Evolutionary conservation across 2,797 vertebrate species (phyloP), one percentile per base, ranked within the genome.

Genomic region (Chiloscyllium punctatum): DNA sequence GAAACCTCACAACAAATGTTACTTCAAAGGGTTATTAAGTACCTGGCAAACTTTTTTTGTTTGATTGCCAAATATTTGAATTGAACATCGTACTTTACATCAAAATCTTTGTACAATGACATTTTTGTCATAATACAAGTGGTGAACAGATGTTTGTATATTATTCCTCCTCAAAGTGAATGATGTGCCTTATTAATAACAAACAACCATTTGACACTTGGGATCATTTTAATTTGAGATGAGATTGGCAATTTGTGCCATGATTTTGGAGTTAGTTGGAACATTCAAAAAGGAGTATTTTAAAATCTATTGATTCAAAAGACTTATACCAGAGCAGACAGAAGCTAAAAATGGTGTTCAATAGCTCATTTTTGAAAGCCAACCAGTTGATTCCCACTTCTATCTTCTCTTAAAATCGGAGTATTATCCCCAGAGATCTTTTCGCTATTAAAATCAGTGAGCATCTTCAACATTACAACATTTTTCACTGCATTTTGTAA

Each of bases 1-100:
- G 92, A 94, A 94, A 69, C 66, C 66, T 72, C 53, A 66, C 16
- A 37, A 66, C 53, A 91, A 66, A 66, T 94, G 37, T 94, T 30
- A 71, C 9, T 94, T 94, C 66, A 94, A 94, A 37, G 92, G 48
- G 15, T 90, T 90, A 90, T 18, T 33, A 90, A 66, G 57, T 90
- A 62, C 33, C 87, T 90, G 87, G 57, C 53, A 90, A 90, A 62
- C 30, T 13, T 90, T 33, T 87, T 48, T 84, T 84, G 37, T 84
- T 88, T 57, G 51, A 88, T 88, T 88, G 51, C 86, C 25, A 53
- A 11, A 57, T 27, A 30, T 27, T 57, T 57, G 48, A 84, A 88
- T 57, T 27, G 86, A 88, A 57, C 51, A 84, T 7, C 21, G 48
- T 42, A 88, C 27, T 88, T 88, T 88, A 88, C 53, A 53, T 88